These are phyloP conservation scores for Pelvicachromis taeniatus DNA, from an alignment of 2,113 vertebrate genomes.

Conservation along the genomic window DNA sequence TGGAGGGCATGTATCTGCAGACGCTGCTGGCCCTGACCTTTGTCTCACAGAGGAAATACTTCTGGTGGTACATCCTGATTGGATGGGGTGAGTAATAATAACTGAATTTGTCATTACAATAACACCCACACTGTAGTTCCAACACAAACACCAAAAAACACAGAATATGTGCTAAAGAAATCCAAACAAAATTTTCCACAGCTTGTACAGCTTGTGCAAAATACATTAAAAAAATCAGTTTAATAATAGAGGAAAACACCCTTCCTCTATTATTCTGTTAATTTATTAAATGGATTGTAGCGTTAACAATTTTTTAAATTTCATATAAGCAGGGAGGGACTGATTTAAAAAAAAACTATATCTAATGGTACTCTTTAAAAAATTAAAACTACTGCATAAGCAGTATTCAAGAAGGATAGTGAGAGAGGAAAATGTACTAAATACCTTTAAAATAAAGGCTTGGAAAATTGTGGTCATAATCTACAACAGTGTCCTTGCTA, in stretches of 20 bases:
- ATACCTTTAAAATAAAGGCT: background rate
- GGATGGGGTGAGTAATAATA: conserved; percentile 81
- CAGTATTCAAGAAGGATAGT: background rate
- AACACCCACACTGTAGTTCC: background rate
- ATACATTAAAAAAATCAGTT: background rate
- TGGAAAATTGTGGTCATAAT: background rate
- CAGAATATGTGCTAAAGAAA: background rate
- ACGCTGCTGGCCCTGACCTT: conserved; percentile 84
- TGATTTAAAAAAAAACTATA: background rate
- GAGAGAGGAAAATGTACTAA: background rate
- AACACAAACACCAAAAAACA: background rate
- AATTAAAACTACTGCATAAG: background rate
- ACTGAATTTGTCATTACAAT: background rate
- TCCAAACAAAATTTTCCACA: background rate
- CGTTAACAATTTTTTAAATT: background rate
- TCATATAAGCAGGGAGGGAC: background rate
- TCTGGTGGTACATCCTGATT: conserved; percentile 84
- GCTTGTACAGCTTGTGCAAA: background rate
- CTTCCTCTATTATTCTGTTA: background rate
- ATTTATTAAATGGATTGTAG: background rate
- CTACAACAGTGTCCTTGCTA: background rate
- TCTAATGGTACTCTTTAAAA: background rate
- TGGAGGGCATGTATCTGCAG: conserved; percentile 88
- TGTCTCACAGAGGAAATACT: conserved; percentile 83
- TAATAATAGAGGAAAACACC: background rate